These are phyloP conservation scores for Clinocottus analis DNA, from an alignment of 2,113 vertebrate species.

Conservation along the genomic window DNA sequence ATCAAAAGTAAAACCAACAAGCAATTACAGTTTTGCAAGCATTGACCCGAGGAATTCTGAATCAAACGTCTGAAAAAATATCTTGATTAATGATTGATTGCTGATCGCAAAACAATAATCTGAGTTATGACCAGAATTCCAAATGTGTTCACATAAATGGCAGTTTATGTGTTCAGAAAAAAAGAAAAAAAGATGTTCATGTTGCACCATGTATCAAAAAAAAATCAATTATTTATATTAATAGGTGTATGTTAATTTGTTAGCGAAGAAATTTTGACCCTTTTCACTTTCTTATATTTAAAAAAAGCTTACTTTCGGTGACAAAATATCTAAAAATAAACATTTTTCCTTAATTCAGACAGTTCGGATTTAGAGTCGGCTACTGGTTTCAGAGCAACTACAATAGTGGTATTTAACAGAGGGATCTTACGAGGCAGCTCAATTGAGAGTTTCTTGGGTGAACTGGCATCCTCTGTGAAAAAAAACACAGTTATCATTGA, in stretches of 20 bases:
- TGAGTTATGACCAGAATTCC: slow-evolving; percentile 44
- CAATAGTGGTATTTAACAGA: slow-evolving; percentile 63
- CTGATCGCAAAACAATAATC: neutral
- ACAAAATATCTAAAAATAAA: slow-evolving; percentile 61
- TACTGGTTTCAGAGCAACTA: slow-evolving; percentile 48
- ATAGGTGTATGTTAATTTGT: slow-evolving; percentile 52
- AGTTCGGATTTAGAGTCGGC: slow-evolving; percentile 32
- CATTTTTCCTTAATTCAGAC: no score
- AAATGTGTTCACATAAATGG: slow-evolving; percentile 33
- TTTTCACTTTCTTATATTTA: slow-evolving; percentile 22
- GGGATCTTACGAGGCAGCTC: slow-evolving; percentile 85
- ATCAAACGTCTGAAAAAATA: slow-evolving; percentile 13
- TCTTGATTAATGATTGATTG: neutral
- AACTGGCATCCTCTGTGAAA: slow-evolving; percentile 82
- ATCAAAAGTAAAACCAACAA: slow-evolving; percentile 34
- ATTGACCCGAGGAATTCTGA: slow-evolving; percentile 50
- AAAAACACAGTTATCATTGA: slow-evolving; percentile 76
- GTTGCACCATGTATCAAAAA: neutral
- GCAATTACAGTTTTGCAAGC: slow-evolving; percentile 55
- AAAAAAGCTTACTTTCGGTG: no score
- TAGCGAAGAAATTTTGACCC: slow-evolving; percentile 33
- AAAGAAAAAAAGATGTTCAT: neutral
- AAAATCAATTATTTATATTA: slow-evolving; percentile 2
- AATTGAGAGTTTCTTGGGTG: slow-evolving; percentile 85
- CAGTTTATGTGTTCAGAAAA: slow-evolving; percentile 26